A percentile compares a stretch with the other conserved stretches of the same genome.
Evolutionary conservation across 2,888 invertebrate species (phyloP).

Genomic region (Camptogramma bilineatum): DNA sequence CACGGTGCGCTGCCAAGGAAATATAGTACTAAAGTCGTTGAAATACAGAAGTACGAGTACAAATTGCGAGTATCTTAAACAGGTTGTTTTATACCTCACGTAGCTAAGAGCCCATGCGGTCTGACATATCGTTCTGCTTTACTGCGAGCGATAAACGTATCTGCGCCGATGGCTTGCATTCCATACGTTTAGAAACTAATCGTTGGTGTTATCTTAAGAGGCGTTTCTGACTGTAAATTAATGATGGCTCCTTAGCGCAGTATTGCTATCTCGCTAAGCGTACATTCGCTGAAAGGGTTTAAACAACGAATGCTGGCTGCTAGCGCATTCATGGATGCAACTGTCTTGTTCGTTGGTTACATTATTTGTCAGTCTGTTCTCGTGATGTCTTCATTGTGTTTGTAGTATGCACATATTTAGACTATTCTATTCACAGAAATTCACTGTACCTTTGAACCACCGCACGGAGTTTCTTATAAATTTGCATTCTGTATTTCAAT

Average conservation of each 20-base stretch:
- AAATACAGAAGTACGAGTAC: slow-evolving; percentile 52
- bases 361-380: slow-evolving; percentile 35
- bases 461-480: slow-evolving; percentile 7
- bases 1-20: slow-evolving; percentile 49
- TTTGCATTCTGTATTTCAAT: slow-evolving; percentile 15
- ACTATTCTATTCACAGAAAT: slow-evolving; percentile 18
- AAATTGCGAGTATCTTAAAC: slow-evolving; percentile 56
- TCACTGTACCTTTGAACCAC: slow-evolving; percentile 12
- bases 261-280: slow-evolving; percentile 44
- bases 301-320: slow-evolving; percentile 25
- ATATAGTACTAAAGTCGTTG: slow-evolving; percentile 54
- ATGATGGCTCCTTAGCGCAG: slow-evolving; percentile 48
- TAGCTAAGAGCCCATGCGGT: slow-evolving; percentile 68
- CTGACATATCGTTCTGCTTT: slow-evolving; percentile 72
- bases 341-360: slow-evolving; percentile 33
- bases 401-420: slow-evolving; percentile 29
- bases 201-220: slow-evolving; percentile 50
- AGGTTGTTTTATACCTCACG: slow-evolving; percentile 65
- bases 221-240: slow-evolving; percentile 51
- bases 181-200: slow-evolving; percentile 50
- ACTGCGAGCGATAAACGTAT: slow-evolving; percentile 72
- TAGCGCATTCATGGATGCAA: slow-evolving; percentile 29
- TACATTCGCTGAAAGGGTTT: slow-evolving; percentile 41
- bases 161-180: slow-evolving; percentile 53
- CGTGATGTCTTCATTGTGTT: slow-evolving; percentile 31